These are phyloP conservation scores for Spea bombifrons DNA, from an alignment of 2,113 vertebrate genomes.

Conservation along the genomic window DNA sequence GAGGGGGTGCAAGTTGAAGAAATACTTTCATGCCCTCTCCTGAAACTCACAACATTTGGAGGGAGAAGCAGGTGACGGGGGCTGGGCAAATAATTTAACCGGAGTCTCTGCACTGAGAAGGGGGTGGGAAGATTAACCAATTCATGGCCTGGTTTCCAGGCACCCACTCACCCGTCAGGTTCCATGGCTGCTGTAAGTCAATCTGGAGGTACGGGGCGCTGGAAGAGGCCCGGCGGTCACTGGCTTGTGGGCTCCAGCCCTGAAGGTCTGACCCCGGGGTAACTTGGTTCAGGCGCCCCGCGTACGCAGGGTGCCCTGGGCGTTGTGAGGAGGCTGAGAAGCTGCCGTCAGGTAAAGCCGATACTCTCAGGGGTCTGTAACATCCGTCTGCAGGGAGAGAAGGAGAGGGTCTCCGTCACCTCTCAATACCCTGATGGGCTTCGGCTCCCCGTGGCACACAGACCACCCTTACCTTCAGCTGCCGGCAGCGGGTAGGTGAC, in stretches of 20 bases:
- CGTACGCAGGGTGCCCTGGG: conserved; percentile 57
- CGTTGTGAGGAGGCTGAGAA: conserved; percentile 65
- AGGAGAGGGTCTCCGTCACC: background rate
- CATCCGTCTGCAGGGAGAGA: conserved; percentile 63
- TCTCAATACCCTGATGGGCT: background rate
- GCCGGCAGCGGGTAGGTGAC: conserved; percentile 72
- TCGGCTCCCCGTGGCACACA: too few relatives aligned
- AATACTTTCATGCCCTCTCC: too few relatives aligned
- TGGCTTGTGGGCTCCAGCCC: conserved; percentile 71
- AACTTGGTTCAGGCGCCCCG: conserved; percentile 57
- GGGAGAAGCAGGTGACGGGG: too few relatives aligned
- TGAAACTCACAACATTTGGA: too few relatives aligned
- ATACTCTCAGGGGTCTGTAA: conserved; percentile 71
- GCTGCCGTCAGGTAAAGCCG: conserved; percentile 62
- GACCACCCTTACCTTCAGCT: conserved; percentile 60
- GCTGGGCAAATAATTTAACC: too few relatives aligned
- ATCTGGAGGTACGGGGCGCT: conserved; percentile 65
- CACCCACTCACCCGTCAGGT: conserved; percentile 74
- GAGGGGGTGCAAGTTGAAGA: too few relatives aligned
- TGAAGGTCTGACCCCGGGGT: conserved; percentile 53
- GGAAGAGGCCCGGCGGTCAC: conserved; percentile 56
- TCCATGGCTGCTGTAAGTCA: conserved; percentile 65
- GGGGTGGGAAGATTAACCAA: too few relatives aligned
- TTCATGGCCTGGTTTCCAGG: background rate
- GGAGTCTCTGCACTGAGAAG: too few relatives aligned